Conservation (phyloP, 2,797 vertebrate genomes). For the Caiman crocodilus region DNA sequence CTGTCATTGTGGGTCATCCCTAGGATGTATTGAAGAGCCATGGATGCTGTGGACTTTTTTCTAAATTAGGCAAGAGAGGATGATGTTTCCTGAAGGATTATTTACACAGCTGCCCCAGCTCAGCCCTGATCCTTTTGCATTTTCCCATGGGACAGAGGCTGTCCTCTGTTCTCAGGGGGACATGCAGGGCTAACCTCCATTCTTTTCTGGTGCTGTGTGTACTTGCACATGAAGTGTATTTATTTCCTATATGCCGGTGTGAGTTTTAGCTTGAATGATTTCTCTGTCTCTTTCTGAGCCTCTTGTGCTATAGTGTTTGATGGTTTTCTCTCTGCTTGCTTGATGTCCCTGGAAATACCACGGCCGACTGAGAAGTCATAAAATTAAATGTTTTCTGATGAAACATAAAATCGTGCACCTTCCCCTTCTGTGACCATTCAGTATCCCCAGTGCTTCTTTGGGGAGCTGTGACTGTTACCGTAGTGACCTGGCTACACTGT, state of each 20-base stretch:
- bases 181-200: neutral
- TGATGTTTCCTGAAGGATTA: neutral
- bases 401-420: slow-evolving; percentile 3
- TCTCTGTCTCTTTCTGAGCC: neutral
- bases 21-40: neutral
- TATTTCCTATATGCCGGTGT: neutral
- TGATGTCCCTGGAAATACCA: neutral
- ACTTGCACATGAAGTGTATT: neutral
- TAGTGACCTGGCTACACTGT: neutral
- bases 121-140: neutral
- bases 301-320: slow-evolving; percentile 30
- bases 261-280: slow-evolving; percentile 32
- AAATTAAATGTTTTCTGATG: slow-evolving; percentile 2
- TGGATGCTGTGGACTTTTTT: neutral
- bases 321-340: slow-evolving; percentile 8
- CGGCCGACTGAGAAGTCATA: slow-evolving; percentile 4
- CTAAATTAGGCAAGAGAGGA: neutral
- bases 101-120: neutral
- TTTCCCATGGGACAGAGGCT: neutral
- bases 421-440: neutral
- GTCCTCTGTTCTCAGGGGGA: neutral
- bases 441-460: neutral
- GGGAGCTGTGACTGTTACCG: neutral
- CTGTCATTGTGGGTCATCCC: accelerated
- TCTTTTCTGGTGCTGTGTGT: neutral